Conservation (phyloP, 1,140 invertebrate genomes). For the Anagrus nilaparvatae region DNA sequence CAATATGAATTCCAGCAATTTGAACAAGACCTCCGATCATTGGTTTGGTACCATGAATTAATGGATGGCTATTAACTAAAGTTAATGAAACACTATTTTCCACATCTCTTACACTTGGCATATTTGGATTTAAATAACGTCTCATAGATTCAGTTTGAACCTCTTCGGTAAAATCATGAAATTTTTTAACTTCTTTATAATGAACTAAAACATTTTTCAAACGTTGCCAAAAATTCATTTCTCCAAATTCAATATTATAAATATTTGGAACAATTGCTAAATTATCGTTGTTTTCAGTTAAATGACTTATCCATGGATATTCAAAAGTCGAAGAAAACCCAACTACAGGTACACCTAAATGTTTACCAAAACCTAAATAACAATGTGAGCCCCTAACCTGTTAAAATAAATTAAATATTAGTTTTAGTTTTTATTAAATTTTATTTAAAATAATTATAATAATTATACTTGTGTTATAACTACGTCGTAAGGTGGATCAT, state of each 20-base stretch:
- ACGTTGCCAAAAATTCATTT: slow-evolving; percentile 29
- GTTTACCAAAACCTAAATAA: slow-evolving; percentile 47
- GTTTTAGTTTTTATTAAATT: too few relatives aligned
- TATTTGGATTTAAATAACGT: slow-evolving; percentile 20
- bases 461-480: slow-evolving; percentile 4
- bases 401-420: too few relatives aligned
- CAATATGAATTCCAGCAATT: slow-evolving; percentile 38
- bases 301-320: slow-evolving; percentile 49
- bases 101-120: slow-evolving; percentile 24
- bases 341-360: slow-evolving; percentile 52
- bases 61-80: slow-evolving; percentile 34
- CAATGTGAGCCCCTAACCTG: slow-evolving; percentile 38
- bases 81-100: slow-evolving; percentile 29
- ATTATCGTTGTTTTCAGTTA: slow-evolving; percentile 47
- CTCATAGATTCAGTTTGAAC: slow-evolving; percentile 30
- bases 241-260: background rate
- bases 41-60: slow-evolving; percentile 27
- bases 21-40: slow-evolving; percentile 32
- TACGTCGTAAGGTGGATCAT: background rate
- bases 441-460: slow-evolving; percentile 12
- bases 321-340: slow-evolving; percentile 29
- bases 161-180: background rate
- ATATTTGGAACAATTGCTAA: slow-evolving; percentile 26
- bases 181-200: background rate
- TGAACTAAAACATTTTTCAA: slow-evolving; percentile 27